Conservation (phyloP, 2,797 vertebrate genomes). For the Neosilurus mollespiculum region DNA sequence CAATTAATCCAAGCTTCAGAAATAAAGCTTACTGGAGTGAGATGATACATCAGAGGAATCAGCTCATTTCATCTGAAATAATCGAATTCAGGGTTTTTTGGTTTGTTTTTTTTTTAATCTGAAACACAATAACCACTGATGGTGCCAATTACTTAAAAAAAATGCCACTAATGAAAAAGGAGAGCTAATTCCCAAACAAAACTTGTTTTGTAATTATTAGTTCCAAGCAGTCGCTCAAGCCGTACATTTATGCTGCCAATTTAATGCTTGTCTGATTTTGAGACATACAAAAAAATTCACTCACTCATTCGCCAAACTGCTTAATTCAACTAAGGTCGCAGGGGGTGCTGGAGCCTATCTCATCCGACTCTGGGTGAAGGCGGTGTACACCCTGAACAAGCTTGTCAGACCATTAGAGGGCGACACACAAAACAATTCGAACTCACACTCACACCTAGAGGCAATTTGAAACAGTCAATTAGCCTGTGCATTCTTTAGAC, state of each 20-base stretch:
- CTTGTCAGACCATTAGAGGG: too few species aligned
- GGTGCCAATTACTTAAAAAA: conserved; percentile 49
- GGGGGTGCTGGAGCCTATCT: too few species aligned
- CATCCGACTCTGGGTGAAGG: too few species aligned
- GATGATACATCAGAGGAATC: conserved; percentile 47
- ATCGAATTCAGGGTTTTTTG: conserved; percentile 53
- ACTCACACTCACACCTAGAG: too few species aligned
- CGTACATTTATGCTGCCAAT: conserved; percentile 30
- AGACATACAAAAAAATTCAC: conserved; percentile 39
- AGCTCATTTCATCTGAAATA: conserved; percentile 51
- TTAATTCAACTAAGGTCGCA: too few species aligned
- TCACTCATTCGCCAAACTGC: too few species aligned
- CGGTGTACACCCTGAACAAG: too few species aligned
- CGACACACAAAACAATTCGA: too few species aligned
- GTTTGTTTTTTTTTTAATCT: conserved; percentile 28
- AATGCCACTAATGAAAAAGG: conserved; percentile 53
- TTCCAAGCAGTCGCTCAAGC: conserved; percentile 39
- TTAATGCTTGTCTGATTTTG: conserved; percentile 49
- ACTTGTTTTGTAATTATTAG: conserved; percentile 35
- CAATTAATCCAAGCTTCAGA: conserved; percentile 56
- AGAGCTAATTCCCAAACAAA: conserved; percentile 37
- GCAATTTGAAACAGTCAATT: too few species aligned
- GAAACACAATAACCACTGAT: conserved; percentile 53
- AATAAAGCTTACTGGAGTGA: conserved; percentile 53
- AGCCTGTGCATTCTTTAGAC: too few species aligned